Base-by-base conservation (phyloP, 2,888 invertebrate species). In the Plebejus anna region DNA sequence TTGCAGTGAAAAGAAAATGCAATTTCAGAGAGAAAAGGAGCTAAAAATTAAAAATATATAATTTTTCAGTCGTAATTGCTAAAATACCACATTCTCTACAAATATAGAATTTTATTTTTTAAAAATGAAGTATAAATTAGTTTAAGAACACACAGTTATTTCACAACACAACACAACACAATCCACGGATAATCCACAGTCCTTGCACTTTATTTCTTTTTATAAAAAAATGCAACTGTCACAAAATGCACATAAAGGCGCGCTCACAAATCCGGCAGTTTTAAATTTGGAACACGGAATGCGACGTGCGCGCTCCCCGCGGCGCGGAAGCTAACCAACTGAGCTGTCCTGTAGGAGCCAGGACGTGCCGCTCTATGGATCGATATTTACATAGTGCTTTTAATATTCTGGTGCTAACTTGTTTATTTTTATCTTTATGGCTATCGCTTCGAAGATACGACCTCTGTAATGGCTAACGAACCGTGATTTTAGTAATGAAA, bases 351-450 rank as follows among this genome's bases (percentile, higher is more conserved):
- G 86, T 66, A 66, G 66, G 66, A 66, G 66, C 6, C 89, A 91
- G 84, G 83, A 93, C 91, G 89, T 89, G 89, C 85, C 81, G 86
- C 87, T 83, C 87, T 90, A 92, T 88, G 87, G 89, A 93, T 93
- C 93, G 91, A 93, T 93, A 92, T 92, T 90, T 90, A 92, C 90
- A 91, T 92, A 89, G 87, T 87, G 88, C 87, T 90, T 90, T 90
- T 91, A 90, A 90, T 90, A 91, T 91, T 88, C 88, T 86, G 87
- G 87, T 86, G 81, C 78, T 79, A 78, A 82, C 81, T 81, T 83
- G 80, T 82, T 83, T 83, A 83, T 84, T 83, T 83, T 82, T 84
- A 83, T 81, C 80, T 80, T 81, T 78, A 81, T 79, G 78, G 79
- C 78, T 79, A 78, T 81, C 76, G 80, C 78, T 79, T 79, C 78